A percentile compares a stretch with the other conserved stretches of the same genome.
phyloP scores from a whole-genome alignment of 2,113 vertebrate species.

The Ciconia stormi region DNA sequence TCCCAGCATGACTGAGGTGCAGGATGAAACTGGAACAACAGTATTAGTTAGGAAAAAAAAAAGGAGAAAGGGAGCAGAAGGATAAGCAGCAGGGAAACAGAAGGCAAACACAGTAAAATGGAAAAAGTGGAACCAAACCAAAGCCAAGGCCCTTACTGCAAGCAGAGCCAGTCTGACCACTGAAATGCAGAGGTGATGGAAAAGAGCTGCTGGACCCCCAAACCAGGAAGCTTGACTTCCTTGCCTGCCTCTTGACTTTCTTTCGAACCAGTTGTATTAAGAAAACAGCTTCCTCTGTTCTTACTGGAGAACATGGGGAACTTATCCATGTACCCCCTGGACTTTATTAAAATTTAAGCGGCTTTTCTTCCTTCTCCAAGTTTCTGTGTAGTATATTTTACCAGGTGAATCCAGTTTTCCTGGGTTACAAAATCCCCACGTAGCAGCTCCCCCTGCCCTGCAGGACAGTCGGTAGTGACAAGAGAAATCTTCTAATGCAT shows the following conservation, averaged over 20 bases:
- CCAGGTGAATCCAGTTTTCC: not conserved
- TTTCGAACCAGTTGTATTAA: not conserved
- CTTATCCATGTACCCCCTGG: not conserved
- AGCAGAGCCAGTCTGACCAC: not conserved
- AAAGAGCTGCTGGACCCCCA: not conserved
- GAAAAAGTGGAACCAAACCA: not conserved
- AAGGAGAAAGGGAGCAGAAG: not conserved
- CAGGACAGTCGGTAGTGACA: not conserved
- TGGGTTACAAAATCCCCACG: not conserved
- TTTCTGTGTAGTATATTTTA: not conserved
- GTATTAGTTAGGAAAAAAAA: not conserved
- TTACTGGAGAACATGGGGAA: not conserved
- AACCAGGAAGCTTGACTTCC: not conserved
- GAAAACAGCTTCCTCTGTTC: not conserved
- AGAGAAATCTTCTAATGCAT: not conserved
- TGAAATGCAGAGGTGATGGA: not conserved
- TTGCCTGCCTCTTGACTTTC: not conserved
- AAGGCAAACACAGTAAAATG: not conserved
- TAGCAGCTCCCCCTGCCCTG: not conserved
- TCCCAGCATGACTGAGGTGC: not conserved
- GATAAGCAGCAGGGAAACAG: not conserved
- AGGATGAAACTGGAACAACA: not conserved
- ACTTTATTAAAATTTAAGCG: not conserved
- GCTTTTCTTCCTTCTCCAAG: not conserved
- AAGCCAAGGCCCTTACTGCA: not conserved